phyloP scores from a whole-genome alignment of 2,113 vertebrate genomes.

The Pitta sordida region DNA sequence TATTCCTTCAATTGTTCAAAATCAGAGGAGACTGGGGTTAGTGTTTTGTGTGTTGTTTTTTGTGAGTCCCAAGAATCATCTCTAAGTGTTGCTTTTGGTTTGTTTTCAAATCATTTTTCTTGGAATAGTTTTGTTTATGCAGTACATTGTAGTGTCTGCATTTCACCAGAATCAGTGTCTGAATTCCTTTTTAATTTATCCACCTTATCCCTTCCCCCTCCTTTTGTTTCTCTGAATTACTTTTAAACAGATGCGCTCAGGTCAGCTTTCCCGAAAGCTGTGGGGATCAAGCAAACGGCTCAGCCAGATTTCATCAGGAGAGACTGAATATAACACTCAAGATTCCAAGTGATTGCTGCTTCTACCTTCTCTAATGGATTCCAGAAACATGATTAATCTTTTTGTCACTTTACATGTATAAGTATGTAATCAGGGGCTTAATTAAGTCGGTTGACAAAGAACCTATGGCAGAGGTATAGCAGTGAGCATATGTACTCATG shows the following conservation, averaged over 20 bases:
- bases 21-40: not conserved
- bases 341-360: constrained; percentile 78
- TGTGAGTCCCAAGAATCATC: constrained; percentile 37
- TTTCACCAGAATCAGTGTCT: constrained; percentile 65
- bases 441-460: constrained; percentile 27
- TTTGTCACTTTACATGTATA: constrained; percentile 62
- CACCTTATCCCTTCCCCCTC: constrained; percentile 58
- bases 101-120: constrained; percentile 29
- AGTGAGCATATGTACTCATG: not conserved
- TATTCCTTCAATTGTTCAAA: not conserved
- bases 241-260: constrained; percentile 89
- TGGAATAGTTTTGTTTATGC: constrained; percentile 17
- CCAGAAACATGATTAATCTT: constrained; percentile 61
- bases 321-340: constrained; percentile 93
- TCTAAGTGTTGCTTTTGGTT: constrained; percentile 16
- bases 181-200: constrained; percentile 61
- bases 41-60: constrained; percentile 6
- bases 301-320: constrained; percentile 94
- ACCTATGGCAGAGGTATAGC: constrained; percentile 14
- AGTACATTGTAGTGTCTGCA: constrained; percentile 41
- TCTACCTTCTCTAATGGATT: constrained; percentile 50
- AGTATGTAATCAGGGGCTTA: not conserved
- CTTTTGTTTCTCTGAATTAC: constrained; percentile 73
- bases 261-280: constrained; percentile 94
- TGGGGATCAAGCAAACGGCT: constrained; percentile 95